A percentile compares a stretch with the other conserved stretches of the same genome.
Evolutionary conservation across 2,797 vertebrate species (phyloP).

Genomic region (Percopsis omiscomaycus): DNA sequence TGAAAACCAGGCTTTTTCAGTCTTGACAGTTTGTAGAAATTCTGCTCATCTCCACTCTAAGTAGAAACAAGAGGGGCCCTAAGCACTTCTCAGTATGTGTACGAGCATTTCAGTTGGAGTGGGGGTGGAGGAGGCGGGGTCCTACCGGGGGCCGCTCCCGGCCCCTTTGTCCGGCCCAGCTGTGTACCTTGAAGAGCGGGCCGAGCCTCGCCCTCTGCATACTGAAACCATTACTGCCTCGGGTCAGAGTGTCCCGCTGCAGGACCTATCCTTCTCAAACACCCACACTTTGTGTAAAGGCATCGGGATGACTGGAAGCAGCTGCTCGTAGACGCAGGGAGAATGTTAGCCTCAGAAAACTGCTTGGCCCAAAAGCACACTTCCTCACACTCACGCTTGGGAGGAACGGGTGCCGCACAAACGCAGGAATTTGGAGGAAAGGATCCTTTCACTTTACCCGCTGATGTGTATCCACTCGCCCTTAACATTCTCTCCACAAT

Average conservation of each 20-base stretch:
- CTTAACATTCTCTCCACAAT: conserved; percentile 32
- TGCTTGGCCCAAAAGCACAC: conserved; percentile 4
- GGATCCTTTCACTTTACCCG: conserved; percentile 32
- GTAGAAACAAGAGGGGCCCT: conserved; percentile 33
- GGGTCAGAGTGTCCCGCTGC: conserved; percentile 66
- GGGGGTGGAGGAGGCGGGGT: conserved; percentile 34
- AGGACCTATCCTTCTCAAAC: conserved; percentile 39
- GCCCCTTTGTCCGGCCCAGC: conserved; percentile 69
- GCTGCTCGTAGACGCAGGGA: conserved; percentile 34
- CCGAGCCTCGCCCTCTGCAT: conserved; percentile 67
- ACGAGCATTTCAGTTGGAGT: conserved; percentile 56
- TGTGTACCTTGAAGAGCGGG: conserved; percentile 70
- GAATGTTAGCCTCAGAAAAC: conserved; percentile 15
- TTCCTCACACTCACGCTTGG: neutral
- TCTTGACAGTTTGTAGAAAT: conserved; percentile 29
- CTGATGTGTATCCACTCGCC: conserved; percentile 13
- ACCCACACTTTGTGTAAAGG: conserved; percentile 50
- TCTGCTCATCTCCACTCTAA: conserved; percentile 37
- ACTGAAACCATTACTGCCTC: conserved; percentile 73
- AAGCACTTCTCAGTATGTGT: too few relatives aligned
- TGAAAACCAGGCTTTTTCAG: conserved; percentile 9
- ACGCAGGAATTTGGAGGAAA: conserved; percentile 8
- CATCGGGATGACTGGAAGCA: conserved; percentile 46
- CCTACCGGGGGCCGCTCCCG: conserved; percentile 20
- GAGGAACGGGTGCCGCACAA: neutral